These are phyloP conservation scores for Carollia perspicillata DNA, from an alignment of 2,113 vertebrate species.

Conservation along the genomic window DNA sequence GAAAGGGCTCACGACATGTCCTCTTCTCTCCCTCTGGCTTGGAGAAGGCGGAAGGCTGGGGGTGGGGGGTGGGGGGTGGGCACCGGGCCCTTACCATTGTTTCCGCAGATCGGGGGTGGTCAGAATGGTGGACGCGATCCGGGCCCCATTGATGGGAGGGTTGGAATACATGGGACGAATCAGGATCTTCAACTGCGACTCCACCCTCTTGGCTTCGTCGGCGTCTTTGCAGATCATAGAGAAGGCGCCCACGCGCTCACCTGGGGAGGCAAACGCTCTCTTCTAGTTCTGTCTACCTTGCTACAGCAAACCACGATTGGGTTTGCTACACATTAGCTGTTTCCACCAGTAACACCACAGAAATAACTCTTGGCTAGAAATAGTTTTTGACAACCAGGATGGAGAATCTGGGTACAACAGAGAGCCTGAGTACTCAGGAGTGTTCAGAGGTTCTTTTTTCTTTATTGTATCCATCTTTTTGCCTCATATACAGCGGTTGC, in stretches of 20 bases:
- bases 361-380: not conserved
- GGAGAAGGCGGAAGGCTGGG: too few species aligned
- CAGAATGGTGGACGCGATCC: conserved; percentile 93
- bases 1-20: not conserved
- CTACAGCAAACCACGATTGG: not conserved
- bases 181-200: conserved; percentile 97
- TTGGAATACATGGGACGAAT: conserved; percentile 99
- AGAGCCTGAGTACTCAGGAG: not conserved
- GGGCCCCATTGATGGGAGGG: conserved; percentile 94
- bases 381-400: not conserved
- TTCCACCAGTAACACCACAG: not conserved
- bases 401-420: not conserved
- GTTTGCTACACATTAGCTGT: not conserved
- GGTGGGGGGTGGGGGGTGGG: rapidly evolving
- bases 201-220: conserved; percentile 95
- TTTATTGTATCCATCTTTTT: not conserved
- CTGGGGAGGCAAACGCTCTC: conserved; percentile 76
- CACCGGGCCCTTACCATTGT: conserved; percentile 86
- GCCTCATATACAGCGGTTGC: not conserved
- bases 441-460: not conserved
- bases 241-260: conserved; percentile 97
- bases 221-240: conserved; percentile 90
- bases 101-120: conserved; percentile 90
- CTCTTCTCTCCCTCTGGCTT: not conserved
- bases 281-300: not conserved